phyloP scores from a whole-genome alignment of 2,113 vertebrate species.

The Eubucco bourcierii region DNA sequence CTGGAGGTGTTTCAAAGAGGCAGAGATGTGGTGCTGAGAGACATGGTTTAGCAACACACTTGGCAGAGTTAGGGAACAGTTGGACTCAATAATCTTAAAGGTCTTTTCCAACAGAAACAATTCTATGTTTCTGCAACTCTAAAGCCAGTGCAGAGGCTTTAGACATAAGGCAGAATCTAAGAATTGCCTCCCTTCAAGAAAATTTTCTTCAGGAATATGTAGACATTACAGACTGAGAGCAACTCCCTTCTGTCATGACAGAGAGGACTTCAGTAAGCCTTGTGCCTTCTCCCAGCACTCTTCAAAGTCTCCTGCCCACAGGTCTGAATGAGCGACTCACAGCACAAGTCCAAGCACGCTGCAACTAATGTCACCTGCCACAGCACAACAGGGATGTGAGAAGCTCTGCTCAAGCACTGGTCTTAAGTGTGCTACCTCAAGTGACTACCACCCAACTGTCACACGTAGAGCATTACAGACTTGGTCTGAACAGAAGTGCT shows the following conservation, averaged over 20 bases:
- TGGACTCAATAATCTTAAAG: too few relatives aligned
- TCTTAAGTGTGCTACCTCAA: not conserved
- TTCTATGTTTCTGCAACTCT: too few relatives aligned
- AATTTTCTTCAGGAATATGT: not conserved
- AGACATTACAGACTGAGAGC: not conserved
- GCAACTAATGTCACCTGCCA: not conserved
- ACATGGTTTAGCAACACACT: too few relatives aligned
- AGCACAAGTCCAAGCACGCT: not conserved
- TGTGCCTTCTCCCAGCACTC: not conserved
- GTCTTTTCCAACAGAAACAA: too few relatives aligned
- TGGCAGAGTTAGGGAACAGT: too few relatives aligned
- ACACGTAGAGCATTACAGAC: not conserved
- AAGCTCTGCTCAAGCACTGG: not conserved
- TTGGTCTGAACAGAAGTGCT: not conserved
- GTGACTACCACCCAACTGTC: too few relatives aligned
- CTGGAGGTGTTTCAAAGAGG: too few relatives aligned
- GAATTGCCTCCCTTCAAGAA: not conserved
- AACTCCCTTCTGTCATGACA: fast-evolving
- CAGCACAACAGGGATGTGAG: not conserved
- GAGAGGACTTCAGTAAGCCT: not conserved
- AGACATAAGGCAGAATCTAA: not conserved
- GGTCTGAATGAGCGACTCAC: not conserved
- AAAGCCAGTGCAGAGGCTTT: not conserved
- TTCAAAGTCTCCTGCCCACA: not conserved
- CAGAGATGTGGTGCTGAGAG: too few relatives aligned